Evolutionary conservation across 2,113 vertebrate genomes (phyloP).

Genomic region (Pantherophis guttatus): DNA sequence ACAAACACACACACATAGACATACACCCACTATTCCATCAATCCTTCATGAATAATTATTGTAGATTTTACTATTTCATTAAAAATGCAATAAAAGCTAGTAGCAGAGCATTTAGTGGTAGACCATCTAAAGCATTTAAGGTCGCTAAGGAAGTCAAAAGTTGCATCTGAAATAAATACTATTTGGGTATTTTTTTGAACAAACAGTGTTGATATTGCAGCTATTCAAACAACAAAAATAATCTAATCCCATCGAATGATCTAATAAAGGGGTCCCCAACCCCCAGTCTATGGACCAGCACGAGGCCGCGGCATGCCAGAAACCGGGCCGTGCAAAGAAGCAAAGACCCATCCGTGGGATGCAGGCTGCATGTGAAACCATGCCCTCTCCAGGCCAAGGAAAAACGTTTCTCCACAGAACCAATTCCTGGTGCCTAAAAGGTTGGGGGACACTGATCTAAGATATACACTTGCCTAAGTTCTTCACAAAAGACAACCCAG

Average conservation of each 20-base stretch:
- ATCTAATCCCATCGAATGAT: background rate
- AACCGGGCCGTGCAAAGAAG: fast-evolving
- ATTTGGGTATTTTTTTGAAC: background rate
- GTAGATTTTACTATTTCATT: background rate
- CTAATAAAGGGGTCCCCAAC: too few relatives aligned
- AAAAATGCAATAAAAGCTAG: background rate
- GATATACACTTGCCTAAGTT: background rate
- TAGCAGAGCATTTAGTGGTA: background rate
- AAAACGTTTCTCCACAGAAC: too few relatives aligned
- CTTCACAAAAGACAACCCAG: background rate
- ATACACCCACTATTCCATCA: background rate
- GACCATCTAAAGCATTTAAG: background rate
- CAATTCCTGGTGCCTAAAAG: too few relatives aligned
- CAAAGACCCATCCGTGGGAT: too few relatives aligned
- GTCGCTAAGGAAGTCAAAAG: background rate
- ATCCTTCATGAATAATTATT: background rate
- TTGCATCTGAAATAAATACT: background rate
- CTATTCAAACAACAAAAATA: background rate
- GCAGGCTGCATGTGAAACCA: too few relatives aligned
- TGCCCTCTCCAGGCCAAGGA: too few relatives aligned
- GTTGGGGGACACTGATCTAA: background rate
- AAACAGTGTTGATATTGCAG: background rate
- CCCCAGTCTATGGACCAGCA: too few relatives aligned
- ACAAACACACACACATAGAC: background rate
- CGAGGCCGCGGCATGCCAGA: too few relatives aligned